Evolutionary conservation across 1,140 invertebrate genomes (phyloP), one percentile per base, ranked within the genome.

Genomic region (Neocloeon triangulifer): DNA sequence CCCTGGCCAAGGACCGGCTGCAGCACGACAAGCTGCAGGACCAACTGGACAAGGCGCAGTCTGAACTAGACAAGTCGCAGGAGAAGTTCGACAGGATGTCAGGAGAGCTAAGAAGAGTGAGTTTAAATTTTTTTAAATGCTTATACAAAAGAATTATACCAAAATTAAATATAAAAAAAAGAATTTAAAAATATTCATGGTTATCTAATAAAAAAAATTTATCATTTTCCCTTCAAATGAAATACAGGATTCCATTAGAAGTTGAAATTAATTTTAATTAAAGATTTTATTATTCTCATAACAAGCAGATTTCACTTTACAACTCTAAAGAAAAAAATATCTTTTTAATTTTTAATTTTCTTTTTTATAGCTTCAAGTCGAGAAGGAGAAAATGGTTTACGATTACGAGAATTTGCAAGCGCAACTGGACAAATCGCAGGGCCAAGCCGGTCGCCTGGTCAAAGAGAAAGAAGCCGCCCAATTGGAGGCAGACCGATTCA

Each of bases 21-120:
- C 79, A 84, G 45, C 77, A 85, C 46, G 84, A 89, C 47, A 89
- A 89, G 53, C 53, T 85, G 20, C 82, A 91, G 49, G 75, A 76
- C 37, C 59, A 73, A 7, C 55, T 88, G 34, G 82, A 89, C 50
- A 80, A 88, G 43, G 72, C 80, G 1, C 82, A 89, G 51, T 77
- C 75, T 32, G 84, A 91, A 43, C 68, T 77, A n/a, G 85, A 91
- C 52, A 78, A 84, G 44, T 52, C 84, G 5, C 80, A 86, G 51
- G 82, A 89, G 46, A 73, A 69, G 40, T 50, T 81, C 25, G 81
- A 88, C 46, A 81, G 84, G 49, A 59, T 70, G 12, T 65, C 71
- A 35, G 64, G 62, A 21, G 82, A 88, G 64, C 62, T 74, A 26
- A 64, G 81, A 47, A 73, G 78, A 53, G 74, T 81, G 48, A 62